Base-by-base conservation (phyloP, 2,113 vertebrate species). In the Pica pica region DNA sequence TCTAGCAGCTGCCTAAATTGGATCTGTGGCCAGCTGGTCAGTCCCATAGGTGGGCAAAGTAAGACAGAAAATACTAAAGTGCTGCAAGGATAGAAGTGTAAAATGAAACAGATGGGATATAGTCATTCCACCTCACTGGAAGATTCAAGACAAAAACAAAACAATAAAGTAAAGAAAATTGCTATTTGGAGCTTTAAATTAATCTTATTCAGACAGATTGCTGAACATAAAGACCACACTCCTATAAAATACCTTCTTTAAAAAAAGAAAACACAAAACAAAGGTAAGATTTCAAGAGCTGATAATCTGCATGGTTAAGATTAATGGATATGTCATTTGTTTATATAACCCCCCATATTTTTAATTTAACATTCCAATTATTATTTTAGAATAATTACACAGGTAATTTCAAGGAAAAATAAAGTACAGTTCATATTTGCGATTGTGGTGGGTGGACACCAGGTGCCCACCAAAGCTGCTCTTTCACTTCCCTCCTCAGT, bases 51-150 rank as follows among this genome's bases (percentile, higher is more conserved):
- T 39, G 59, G 39, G 21, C 10, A 88, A 90, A 35, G 20, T 33
- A 88, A 46, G 22, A 64, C 5, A 57, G 33, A 73, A 75, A 79
- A 73, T 33, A 64, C n/a, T n/a, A 1, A 75, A 60, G 16, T 53
- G 70, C 37, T 79, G 8, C 31, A 63, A 65, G 46, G 21, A 90
- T 28, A 19, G 17, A 70, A 65, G 24, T 41, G 37, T 33, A 80
- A 75, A 93, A 67, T 39, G 17, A 73, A 91, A 55, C 67, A 90
- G 82, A 91, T 90, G 75, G 59, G 30, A 46, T 64, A 24, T 7
- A 76, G 33, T 83, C n/a, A 83, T 87, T 84, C 44, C 10, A 84
- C 28, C 21, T 74, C 22, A 18, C n/a, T 60, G 26, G 49, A 79
- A 91, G 28, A 79, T 39, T 76, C n/a, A 76, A 74, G 37, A 71